These are phyloP conservation scores for Brachystomella parvula DNA, from an alignment of 1,140 invertebrate species.

Conservation along the genomic window DNA sequence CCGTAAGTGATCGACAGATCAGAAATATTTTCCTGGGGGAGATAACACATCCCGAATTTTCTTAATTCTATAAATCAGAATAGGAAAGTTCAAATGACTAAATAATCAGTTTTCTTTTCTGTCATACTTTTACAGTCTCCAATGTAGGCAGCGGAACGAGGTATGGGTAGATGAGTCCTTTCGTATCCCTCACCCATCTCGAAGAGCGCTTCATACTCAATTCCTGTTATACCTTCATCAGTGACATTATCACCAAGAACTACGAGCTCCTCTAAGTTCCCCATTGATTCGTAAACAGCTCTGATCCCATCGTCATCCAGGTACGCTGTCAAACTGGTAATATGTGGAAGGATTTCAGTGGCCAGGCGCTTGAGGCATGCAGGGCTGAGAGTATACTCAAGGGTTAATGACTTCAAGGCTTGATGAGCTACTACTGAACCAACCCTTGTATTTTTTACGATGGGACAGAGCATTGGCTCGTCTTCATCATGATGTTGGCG, in stretches of 20 bases:
- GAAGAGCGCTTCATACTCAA: background rate
- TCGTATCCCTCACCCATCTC: conserved; percentile 3
- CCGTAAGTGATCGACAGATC: conserved; percentile 26
- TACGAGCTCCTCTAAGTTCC: conserved; percentile 22
- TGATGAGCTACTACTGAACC: background rate
- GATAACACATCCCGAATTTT: conserved; percentile 26
- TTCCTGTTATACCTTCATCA: conserved; percentile 33
- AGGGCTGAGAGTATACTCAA: conserved; percentile 21
- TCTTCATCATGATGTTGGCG: conserved; percentile 8
- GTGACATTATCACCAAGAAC: conserved; percentile 25
- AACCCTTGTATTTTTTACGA: background rate
- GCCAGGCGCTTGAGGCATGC: conserved; percentile 10
- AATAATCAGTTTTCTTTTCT: background rate
- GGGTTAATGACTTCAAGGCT: conserved; percentile 8
- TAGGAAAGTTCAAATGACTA: too few species aligned
- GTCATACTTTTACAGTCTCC: conserved; percentile 28
- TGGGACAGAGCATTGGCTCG: conserved; percentile 3
- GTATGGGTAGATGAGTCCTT: conserved; percentile 13
- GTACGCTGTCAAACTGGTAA: conserved; percentile 23
- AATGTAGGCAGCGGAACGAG: conserved; percentile 25
- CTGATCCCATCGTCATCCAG: conserved; percentile 26
- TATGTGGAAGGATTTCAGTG: conserved; percentile 13
- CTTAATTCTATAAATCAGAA: conserved; percentile 18
- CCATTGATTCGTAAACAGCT: conserved; percentile 15
- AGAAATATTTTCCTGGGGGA: conserved; percentile 26